These are phyloP conservation scores for Macropus fuliginosus DNA, from an alignment of 2,797 vertebrate species.

Conservation along the genomic window DNA sequence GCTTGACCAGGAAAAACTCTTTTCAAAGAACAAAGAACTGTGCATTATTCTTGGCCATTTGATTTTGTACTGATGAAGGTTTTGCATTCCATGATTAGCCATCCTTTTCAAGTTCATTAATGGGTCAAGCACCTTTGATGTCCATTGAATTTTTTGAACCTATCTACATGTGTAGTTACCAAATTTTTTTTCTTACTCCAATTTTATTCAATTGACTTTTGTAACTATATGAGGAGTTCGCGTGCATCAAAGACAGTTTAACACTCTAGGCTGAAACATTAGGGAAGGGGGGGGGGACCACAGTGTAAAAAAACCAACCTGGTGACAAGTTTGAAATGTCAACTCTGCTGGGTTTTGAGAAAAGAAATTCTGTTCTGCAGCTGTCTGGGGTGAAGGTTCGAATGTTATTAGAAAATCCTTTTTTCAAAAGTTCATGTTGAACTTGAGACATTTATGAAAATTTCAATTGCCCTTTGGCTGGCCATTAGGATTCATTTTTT, in stretches of 20 bases:
- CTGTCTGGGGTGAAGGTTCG: neutral
- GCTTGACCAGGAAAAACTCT: neutral
- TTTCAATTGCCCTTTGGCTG: neutral
- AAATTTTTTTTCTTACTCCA: neutral
- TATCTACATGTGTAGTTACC: neutral
- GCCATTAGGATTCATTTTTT: neutral
- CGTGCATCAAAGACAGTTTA: neutral
- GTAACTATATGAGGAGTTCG: neutral
- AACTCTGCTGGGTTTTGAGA: neutral
- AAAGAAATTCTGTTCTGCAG: neutral
- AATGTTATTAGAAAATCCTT: neutral
- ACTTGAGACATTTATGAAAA: slow-evolving; percentile 4
- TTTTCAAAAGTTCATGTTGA: neutral
- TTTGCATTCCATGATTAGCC: neutral
- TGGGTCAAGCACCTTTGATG: neutral
- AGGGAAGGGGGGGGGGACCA: neutral
- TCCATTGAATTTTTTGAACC: neutral
- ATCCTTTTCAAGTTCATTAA: neutral
- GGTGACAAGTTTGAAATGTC: slow-evolving; percentile 24
- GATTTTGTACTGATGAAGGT: neutral
- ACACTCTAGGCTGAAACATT: neutral
- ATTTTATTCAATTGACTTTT: neutral
- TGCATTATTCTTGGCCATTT: neutral
- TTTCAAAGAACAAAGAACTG: neutral
- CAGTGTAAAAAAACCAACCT: neutral